Percentiles rank a stretch among this genome's conserved stretches.
phyloP scores from a whole-genome alignment of 2,888 invertebrate genomes.

The Thyatira batis region DNA sequence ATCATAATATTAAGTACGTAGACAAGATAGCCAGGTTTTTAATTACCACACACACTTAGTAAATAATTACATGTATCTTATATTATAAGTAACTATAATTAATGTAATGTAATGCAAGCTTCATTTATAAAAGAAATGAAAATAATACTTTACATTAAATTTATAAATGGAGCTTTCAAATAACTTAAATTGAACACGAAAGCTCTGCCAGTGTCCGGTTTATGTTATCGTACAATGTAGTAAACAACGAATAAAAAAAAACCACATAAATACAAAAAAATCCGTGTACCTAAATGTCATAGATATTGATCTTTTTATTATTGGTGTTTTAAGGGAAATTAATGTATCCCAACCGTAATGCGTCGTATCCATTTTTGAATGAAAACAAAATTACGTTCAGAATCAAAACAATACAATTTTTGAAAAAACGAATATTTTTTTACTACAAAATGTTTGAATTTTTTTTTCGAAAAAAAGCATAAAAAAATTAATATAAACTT shows the following conservation, averaged over 20 bases:
- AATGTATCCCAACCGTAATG: slow-evolving; percentile 33
- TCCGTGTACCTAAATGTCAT: slow-evolving; percentile 70
- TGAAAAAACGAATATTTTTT: slow-evolving; percentile 6
- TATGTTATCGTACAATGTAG: slow-evolving; percentile 58
- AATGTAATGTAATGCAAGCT: slow-evolving; percentile 76
- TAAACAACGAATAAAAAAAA: slow-evolving; percentile 75
- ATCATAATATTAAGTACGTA: slow-evolving; percentile 73
- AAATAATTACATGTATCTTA: slow-evolving; percentile 64
- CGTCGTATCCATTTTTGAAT: slow-evolving; percentile 69
- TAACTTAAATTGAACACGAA: slow-evolving; percentile 47
- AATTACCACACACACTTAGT: slow-evolving; percentile 69
- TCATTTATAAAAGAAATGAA: slow-evolving; percentile 40
- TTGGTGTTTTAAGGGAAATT: slow-evolving; percentile 61
- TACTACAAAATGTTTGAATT: neutral
- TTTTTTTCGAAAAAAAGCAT: neutral
- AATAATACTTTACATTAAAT: slow-evolving; percentile 22
- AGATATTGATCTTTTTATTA: slow-evolving; percentile 63
- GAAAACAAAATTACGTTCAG: slow-evolving; percentile 23
- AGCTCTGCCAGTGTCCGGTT: slow-evolving; percentile 38
- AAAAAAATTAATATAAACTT: neutral
- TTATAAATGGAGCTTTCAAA: slow-evolving; percentile 54
- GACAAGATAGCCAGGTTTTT: slow-evolving; percentile 83
- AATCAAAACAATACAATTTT: slow-evolving; percentile 11
- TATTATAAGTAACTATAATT: slow-evolving; percentile 72
- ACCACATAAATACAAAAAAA: slow-evolving; percentile 72